phyloP scores from a whole-genome alignment of 2,113 vertebrate species.

The Prinia subflava region DNA sequence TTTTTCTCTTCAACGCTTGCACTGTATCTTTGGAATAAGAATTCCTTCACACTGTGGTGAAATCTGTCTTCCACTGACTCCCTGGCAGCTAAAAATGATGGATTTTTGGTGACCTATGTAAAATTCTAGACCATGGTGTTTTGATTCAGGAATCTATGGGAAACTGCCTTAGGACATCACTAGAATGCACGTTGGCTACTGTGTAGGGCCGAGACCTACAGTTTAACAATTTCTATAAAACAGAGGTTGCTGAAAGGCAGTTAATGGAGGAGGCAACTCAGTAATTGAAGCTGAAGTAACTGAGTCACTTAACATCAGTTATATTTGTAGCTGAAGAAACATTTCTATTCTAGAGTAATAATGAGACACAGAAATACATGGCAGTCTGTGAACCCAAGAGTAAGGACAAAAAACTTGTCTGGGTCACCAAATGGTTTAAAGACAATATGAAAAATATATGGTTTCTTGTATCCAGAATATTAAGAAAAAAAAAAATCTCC shows the following conservation, averaged over 20 bases:
- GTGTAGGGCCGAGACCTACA: neutral
- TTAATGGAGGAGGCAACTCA: neutral
- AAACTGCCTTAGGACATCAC: neutral
- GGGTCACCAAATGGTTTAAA: neutral
- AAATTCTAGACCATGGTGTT: neutral
- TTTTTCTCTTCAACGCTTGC: neutral
- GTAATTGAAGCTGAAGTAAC: neutral
- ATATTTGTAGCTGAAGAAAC: neutral
- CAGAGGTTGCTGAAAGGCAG: neutral
- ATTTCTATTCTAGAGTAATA: neutral
- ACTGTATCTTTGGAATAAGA: neutral
- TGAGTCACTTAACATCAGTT: neutral
- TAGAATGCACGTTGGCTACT: neutral
- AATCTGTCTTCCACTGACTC: neutral
- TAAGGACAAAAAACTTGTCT: neutral
- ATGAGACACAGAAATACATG: neutral
- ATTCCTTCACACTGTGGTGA: neutral
- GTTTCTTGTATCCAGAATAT: neutral
- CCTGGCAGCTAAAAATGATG: neutral
- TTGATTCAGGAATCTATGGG: neutral
- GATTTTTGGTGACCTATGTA: neutral
- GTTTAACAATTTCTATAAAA: neutral
- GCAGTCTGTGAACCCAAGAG: neutral
- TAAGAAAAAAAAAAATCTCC: neutral
- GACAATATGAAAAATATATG: neutral